Base-by-base conservation (phyloP, 1,140 invertebrate genomes). In the Bombus fervidus region DNA sequence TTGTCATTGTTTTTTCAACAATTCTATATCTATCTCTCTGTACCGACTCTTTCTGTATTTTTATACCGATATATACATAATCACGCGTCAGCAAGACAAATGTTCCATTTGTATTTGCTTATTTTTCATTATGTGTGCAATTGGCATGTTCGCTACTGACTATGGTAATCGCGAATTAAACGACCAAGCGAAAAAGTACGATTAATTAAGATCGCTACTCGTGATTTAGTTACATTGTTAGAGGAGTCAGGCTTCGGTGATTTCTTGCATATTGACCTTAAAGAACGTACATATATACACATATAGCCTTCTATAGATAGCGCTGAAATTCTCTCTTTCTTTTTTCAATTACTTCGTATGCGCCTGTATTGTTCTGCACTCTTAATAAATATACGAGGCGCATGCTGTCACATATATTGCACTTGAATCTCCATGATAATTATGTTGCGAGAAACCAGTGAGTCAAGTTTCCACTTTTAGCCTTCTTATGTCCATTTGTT, bases 351-450 rank as follows among this genome's bases (percentile, higher is more conserved):
- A 9, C 31, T 68, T 22, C 18, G 5, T 28, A 71, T 8, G 12
- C 69, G 41, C 28, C 39, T 72, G 22, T 1, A n/a, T 59, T 25
- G 34, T 43, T 47, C 15, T 22, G 15, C 41, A 9, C n/a, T 43
- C 71, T 41, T 43, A 28, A 31, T 43, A 41, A 71, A 31, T 37
- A 25, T 13, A 18, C 34, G 2, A 57, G 6, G 12, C 15, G 1
- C 4, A 37, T 31, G 39, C 13, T 53, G 28, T 47, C 57, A 64
- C 75, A 82, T 75, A 75, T 41, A 39, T 37, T 64, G 28, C 57
- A 53, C 72, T 76, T 31, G 73, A 73, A 39, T 66, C 62, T 66
- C 59, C 28, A 18, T 3, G 5, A 6, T 76, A 83, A 83, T 83
- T 76, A 43, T 76, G 68, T 66, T 43, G 10, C 15, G 31, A 43